Conservation (phyloP, 2,888 invertebrate species). For the Lamellibrachia satsuma region DNA sequence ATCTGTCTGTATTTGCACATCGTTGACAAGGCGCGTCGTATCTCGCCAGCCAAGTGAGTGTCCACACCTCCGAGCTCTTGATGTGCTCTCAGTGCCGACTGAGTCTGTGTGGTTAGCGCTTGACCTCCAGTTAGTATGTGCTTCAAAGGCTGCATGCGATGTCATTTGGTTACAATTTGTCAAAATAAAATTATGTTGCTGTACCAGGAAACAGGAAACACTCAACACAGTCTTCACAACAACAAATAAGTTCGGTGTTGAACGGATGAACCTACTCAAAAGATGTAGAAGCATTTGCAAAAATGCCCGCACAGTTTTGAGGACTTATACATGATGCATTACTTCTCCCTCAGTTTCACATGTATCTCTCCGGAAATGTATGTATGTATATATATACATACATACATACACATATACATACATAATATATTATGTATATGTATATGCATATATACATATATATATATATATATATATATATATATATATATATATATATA, state of each 20-base stretch:
- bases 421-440: too few species aligned
- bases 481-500: too few species aligned
- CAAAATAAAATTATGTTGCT: background rate
- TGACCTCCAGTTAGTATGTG: background rate
- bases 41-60: background rate
- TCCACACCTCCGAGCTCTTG: background rate
- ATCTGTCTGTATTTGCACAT: slow-evolving; percentile 13
- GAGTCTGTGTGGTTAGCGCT: background rate
- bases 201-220: background rate
- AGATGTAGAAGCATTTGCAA: too few species aligned
- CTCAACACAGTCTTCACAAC: background rate
- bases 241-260: background rate
- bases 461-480: too few species aligned
- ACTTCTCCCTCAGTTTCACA: too few species aligned
- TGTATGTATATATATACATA: too few species aligned
- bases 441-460: too few species aligned
- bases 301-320: too few species aligned
- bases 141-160: background rate
- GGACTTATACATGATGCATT: too few species aligned
- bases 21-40: background rate
- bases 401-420: too few species aligned
- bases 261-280: background rate
- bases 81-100: background rate
- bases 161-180: background rate
- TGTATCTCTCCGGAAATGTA: too few species aligned